Conservation (phyloP, 2,113 vertebrate genomes). For the Microcebus ravelobensis region DNA sequence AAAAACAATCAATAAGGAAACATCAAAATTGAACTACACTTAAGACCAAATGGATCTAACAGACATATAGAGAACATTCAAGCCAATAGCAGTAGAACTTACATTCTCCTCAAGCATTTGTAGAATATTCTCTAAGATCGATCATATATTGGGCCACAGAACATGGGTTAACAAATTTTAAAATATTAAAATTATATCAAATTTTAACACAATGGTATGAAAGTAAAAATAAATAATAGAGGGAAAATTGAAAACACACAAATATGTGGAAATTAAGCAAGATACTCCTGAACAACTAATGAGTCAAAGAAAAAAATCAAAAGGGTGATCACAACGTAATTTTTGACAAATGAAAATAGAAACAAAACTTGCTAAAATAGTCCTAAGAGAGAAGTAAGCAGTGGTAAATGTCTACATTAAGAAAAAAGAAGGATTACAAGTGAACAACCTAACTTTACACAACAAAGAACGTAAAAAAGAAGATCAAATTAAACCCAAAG, state of each 20-base stretch:
- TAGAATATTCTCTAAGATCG: background rate
- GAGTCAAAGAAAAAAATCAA: background rate
- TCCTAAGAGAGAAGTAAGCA: background rate
- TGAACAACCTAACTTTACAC: background rate
- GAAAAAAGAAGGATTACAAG: background rate
- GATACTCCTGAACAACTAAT: background rate
- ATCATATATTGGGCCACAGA: background rate
- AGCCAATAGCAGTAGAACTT: background rate
- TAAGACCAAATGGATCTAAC: background rate
- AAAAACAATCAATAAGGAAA: background rate
- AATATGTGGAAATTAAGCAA: background rate
- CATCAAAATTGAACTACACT: background rate
- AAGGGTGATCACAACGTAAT: background rate
- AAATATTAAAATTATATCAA: background rate
- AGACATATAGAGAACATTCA: background rate
- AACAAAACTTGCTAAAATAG: background rate
- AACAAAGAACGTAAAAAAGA: background rate
- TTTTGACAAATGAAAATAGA: background rate
- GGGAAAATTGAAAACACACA: background rate
- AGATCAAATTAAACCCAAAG: background rate
- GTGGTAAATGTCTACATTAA: background rate
- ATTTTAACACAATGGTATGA: background rate
- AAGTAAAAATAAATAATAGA: background rate
- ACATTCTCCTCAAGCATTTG: background rate
- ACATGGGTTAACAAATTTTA: background rate